These are phyloP conservation scores for Acrobeloides nanus DNA, from an alignment of 2,888 invertebrate species.

Conservation along the genomic window DNA sequence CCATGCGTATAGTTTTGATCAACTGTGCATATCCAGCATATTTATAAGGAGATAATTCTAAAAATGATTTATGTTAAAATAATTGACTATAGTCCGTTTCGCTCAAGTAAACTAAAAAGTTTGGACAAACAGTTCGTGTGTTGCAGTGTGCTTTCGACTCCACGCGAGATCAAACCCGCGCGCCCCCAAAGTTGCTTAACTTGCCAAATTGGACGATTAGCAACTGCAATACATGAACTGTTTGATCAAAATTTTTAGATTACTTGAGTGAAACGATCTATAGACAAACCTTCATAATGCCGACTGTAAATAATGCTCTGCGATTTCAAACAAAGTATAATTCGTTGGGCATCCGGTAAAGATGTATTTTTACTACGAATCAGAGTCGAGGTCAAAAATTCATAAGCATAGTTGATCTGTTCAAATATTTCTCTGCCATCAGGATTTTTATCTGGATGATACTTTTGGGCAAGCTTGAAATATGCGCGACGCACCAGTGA, in stretches of 20 bases:
- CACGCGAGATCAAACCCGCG: no score
- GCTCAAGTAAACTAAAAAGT: no score
- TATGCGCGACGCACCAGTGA: constrained; percentile 86
- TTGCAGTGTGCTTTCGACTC: no score
- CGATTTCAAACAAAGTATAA: constrained; percentile 66
- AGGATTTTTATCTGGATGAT: constrained; percentile 97
- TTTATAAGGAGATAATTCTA: constrained; percentile 88
- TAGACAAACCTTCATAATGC: no score
- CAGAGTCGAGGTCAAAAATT: constrained; percentile 78
- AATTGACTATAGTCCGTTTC: no score
- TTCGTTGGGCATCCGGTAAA: constrained; percentile 89
- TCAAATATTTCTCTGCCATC: constrained; percentile 94
- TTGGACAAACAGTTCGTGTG: no score
- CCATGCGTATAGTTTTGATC: constrained; percentile 85
- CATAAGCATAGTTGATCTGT: constrained; percentile 91
- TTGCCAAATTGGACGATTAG: no score
- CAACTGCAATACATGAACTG: no score
- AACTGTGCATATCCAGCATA: constrained; percentile 97
- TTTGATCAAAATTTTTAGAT: no score
- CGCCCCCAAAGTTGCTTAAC: no score
- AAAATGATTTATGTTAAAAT: no score
- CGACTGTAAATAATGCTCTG: constrained; percentile 60
- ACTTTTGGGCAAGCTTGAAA: constrained; percentile 87
- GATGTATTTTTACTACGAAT: constrained; percentile 35
- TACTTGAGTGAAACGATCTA: no score